Evolutionary conservation across 2,797 vertebrate species (phyloP).

Genomic region (Lemur catta): DNA sequence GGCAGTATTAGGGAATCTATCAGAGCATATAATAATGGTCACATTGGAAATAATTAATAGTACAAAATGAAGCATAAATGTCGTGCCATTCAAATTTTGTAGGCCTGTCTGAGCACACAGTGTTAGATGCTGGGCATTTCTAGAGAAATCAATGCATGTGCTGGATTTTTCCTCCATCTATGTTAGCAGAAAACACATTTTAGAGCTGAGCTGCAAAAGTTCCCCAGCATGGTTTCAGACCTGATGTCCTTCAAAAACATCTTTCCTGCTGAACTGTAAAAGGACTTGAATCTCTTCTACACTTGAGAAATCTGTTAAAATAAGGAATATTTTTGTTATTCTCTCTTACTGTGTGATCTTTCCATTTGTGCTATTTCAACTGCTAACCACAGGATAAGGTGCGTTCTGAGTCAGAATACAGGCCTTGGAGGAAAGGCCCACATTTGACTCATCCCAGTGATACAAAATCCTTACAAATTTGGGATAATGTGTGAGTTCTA

Average conservation of each 20-base stretch:
- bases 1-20: not conserved
- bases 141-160: not conserved
- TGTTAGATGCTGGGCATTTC: not conserved
- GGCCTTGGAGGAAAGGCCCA: not conserved
- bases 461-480: not conserved
- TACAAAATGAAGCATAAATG: not conserved
- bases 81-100: not conserved
- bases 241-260: not conserved
- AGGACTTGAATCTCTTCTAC: not conserved
- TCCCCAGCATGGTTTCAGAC: not conserved
- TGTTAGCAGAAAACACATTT: not conserved
- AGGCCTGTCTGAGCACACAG: not conserved
- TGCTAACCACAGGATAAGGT: not conserved
- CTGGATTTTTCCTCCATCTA: not conserved
- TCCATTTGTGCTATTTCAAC: not conserved
- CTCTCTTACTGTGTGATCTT: not conserved
- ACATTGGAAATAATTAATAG: not conserved
- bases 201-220: not conserved
- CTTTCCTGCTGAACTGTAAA: not conserved
- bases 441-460: not conserved
- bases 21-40: not conserved
- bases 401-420: not conserved
- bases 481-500: not conserved
- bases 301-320: not conserved
- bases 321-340: not conserved